Evolutionary conservation across 2,888 invertebrate species (phyloP).

Genomic region (Schizaphis graminum): DNA sequence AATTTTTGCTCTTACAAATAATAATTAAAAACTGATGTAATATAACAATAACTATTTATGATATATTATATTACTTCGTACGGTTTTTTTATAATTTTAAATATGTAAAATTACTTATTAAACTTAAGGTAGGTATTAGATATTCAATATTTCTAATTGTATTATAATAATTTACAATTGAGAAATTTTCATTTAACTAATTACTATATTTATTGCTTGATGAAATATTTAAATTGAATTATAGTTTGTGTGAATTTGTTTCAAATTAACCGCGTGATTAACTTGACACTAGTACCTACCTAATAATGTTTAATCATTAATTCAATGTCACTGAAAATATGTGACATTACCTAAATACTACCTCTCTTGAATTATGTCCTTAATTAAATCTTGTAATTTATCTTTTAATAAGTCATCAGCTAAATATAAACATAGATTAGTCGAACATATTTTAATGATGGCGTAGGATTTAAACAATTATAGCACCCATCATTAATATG

Average conservation of each 20-base stretch:
- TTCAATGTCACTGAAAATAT: not conserved
- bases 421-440: not conserved
- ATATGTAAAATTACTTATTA: not conserved
- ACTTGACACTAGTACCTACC: not conserved
- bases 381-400: not conserved
- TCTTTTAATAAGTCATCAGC: not conserved
- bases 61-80: not conserved
- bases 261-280: not conserved
- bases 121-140: not conserved
- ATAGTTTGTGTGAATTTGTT: not conserved
- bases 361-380: not conserved
- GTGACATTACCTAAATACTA: not conserved
- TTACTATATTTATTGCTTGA: not conserved
- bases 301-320: not conserved
- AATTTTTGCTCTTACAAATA: not conserved
- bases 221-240: not conserved
- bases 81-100: not conserved
- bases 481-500: not conserved
- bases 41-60: not conserved
- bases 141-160: not conserved
- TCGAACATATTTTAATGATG: not conserved
- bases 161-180: not conserved
- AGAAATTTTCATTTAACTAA: not conserved
- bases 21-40: not conserved
- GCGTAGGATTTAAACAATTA: not conserved